Percentiles rank a stretch among this genome's conserved stretches.
phyloP scores from a whole-genome alignment of 1,140 invertebrate genomes.

The Diplogasteroides magnus region DNA sequence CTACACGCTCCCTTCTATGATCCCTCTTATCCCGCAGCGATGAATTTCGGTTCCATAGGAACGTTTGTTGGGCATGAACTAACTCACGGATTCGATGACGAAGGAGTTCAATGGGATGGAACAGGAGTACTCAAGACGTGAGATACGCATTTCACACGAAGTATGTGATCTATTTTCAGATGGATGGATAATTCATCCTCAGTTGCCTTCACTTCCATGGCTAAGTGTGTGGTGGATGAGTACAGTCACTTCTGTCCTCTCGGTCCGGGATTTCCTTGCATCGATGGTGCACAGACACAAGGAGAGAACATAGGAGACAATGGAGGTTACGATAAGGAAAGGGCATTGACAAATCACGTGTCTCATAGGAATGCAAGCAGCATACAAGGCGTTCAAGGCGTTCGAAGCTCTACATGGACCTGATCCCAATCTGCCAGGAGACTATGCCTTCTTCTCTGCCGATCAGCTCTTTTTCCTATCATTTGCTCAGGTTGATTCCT shows the following conservation, averaged over 20 bases:
- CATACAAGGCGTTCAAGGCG: constrained; percentile 39
- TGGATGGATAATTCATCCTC: constrained; percentile 40
- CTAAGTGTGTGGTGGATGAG: constrained; percentile 42
- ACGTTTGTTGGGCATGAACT: constrained; percentile 54
- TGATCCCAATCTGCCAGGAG: constrained; percentile 31
- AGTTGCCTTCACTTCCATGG: constrained; percentile 39
- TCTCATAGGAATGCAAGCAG: constrained; percentile 39
- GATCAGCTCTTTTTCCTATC: constrained; percentile 44
- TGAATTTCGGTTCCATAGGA: constrained; percentile 58
- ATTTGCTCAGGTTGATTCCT: constrained; percentile 23
- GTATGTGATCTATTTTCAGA: background rate
- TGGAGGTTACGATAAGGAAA: constrained; percentile 2
- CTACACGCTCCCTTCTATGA: constrained; percentile 30
- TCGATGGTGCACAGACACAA: constrained; percentile 23
- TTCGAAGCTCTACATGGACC: constrained; percentile 32
- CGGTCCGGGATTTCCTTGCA: constrained; percentile 19
- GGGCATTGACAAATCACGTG: constrained; percentile 7
- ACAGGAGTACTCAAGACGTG: constrained; percentile 25
- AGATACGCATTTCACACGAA: background rate
- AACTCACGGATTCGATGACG: constrained; percentile 40
- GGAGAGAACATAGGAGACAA: constrained; percentile 33
- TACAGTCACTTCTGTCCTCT: constrained; percentile 43
- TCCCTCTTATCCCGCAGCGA: constrained; percentile 17
- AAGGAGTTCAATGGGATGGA: constrained; percentile 42
- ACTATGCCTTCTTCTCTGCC: constrained; percentile 32